A percentile compares a stretch with the other conserved stretches of the same genome.
phyloP scores from a whole-genome alignment of 2,888 invertebrate species.

The Hypselothyrea guttata region DNA sequence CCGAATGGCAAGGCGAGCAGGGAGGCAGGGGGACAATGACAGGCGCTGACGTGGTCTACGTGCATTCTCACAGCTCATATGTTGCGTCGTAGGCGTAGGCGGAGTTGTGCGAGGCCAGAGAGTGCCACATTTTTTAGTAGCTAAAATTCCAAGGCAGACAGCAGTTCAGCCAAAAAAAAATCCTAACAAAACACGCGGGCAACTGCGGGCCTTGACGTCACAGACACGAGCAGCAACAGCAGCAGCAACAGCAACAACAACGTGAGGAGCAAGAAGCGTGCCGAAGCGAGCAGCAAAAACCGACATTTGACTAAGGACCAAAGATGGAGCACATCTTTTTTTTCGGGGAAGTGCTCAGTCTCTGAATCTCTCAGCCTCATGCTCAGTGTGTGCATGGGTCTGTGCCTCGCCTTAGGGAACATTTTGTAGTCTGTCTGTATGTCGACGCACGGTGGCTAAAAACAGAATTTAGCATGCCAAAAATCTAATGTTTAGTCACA shows the following conservation, averaged over 20 bases:
- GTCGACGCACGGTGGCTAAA: too few species aligned
- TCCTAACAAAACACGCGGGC: slow-evolving; percentile 14
- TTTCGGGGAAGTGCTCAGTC: background rate
- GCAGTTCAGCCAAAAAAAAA: slow-evolving; percentile 5
- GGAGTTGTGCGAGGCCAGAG: slow-evolving; percentile 27
- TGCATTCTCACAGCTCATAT: slow-evolving; percentile 37
- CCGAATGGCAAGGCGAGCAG: background rate
- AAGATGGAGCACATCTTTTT: slow-evolving; percentile 34
- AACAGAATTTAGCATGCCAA: too few species aligned
- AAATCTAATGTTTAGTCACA: too few species aligned
- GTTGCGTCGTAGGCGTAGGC: slow-evolving; percentile 9
- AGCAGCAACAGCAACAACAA: slow-evolving; percentile 11
- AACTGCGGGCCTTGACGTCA: slow-evolving; percentile 45
- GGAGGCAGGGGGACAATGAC: slow-evolving; percentile 24
- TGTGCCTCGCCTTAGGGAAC: slow-evolving; percentile 19
- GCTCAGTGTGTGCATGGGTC: too few species aligned
- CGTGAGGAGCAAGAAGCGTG: slow-evolving; percentile 8
- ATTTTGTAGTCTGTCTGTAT: slow-evolving; percentile 41
- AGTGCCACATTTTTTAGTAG: slow-evolving; percentile 56
- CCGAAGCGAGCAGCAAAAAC: slow-evolving; percentile 22
- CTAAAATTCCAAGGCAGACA: slow-evolving; percentile 42
- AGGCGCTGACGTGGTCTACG: slow-evolving; percentile 47
- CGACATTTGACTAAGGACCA: slow-evolving; percentile 54
- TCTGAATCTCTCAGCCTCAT: too few species aligned
- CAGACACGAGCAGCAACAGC: slow-evolving; percentile 7